Evolutionary conservation across 2,888 invertebrate genomes (phyloP).

Genomic region (Brenthis ino): DNA sequence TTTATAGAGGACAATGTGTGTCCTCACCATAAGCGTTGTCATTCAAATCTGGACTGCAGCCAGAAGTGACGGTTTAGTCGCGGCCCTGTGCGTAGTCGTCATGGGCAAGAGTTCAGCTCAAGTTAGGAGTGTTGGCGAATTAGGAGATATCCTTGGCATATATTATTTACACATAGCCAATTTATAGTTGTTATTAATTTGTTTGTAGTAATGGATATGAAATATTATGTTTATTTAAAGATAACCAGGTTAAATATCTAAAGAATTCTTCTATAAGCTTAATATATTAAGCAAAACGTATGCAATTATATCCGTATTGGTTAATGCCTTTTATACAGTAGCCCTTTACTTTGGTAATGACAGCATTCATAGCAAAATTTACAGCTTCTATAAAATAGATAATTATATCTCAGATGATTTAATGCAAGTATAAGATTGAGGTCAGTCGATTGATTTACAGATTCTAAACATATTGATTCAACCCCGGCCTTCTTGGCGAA

Average conservation of each 20-base stretch:
- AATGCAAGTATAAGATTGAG: slow-evolving; percentile 12
- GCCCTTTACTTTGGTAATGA: too few species aligned
- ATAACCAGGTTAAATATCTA: too few species aligned
- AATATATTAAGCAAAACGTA: too few species aligned
- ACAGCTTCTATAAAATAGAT: background rate
- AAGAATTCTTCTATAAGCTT: too few species aligned
- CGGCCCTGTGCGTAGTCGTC: slow-evolving; percentile 37
- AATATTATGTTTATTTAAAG: too few species aligned
- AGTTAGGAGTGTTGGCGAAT: slow-evolving; percentile 30
- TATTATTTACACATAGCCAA: background rate
- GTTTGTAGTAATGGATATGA: too few species aligned
- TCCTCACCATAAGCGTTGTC: slow-evolving; percentile 33
- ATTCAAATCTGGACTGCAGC: slow-evolving; percentile 44
- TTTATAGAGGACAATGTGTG: slow-evolving; percentile 38
- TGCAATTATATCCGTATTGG: too few species aligned
- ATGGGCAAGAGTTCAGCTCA: slow-evolving; percentile 32
- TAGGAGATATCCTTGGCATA: background rate
- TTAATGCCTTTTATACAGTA: too few species aligned
- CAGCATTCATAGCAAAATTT: too few species aligned
- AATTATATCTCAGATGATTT: slow-evolving; percentile 17
- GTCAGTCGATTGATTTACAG: slow-evolving; percentile 28
- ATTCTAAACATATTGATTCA: slow-evolving; percentile 22
- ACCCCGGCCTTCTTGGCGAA: slow-evolving; percentile 33
- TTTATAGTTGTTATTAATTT: too few species aligned
- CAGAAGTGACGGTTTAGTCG: slow-evolving; percentile 44